phyloP scores from a whole-genome alignment of 37 sponge, comb jelly and placozoan genomes.

The Ianthella basta region DNA sequence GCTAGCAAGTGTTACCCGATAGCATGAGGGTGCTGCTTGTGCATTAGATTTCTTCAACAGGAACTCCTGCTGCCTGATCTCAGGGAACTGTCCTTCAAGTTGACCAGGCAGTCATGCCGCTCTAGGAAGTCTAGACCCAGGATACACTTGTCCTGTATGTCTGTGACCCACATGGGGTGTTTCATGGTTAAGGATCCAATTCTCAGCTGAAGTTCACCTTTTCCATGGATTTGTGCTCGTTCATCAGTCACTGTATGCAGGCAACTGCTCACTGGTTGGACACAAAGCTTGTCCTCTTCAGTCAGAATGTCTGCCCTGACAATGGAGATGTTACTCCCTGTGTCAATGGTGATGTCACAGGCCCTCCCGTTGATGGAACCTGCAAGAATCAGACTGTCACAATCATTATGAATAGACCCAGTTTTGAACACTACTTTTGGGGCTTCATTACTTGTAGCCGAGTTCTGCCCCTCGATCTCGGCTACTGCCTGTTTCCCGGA shows the following conservation, averaged over 20 bases:
- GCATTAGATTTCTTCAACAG: no score
- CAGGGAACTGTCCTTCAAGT: slow-evolving; percentile 19
- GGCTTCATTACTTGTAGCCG: slow-evolving; percentile 11
- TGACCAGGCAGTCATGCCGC: slow-evolving; percentile 25
- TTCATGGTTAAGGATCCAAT: slow-evolving; percentile 7
- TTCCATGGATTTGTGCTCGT: slow-evolving; percentile 8
- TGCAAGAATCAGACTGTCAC: slow-evolving; percentile 25
- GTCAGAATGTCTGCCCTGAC: background rate
- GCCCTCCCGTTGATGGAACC: slow-evolving; percentile 28
- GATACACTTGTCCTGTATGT: slow-evolving; percentile 37
- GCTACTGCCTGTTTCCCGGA: background rate
- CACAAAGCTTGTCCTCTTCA: background rate
- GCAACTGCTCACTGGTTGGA: background rate
- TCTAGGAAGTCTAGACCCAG: slow-evolving; percentile 44
- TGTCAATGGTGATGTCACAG: slow-evolving; percentile 39
- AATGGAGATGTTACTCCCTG: slow-evolving; percentile 33
- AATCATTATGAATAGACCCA: slow-evolving; percentile 13
- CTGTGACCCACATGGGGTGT: slow-evolving; percentile 38
- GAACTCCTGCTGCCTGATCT: no score
- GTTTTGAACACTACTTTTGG: slow-evolving; percentile 25
- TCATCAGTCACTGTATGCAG: slow-evolving; percentile 46
- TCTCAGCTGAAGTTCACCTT: slow-evolving; percentile 1
- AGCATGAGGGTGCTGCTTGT: no score
- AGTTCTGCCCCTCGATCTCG: slow-evolving; percentile 50
- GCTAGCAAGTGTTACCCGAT: background rate